Conservation (phyloP, 2,797 vertebrate genomes). For the Melanotaenia pygmaea region DNA sequence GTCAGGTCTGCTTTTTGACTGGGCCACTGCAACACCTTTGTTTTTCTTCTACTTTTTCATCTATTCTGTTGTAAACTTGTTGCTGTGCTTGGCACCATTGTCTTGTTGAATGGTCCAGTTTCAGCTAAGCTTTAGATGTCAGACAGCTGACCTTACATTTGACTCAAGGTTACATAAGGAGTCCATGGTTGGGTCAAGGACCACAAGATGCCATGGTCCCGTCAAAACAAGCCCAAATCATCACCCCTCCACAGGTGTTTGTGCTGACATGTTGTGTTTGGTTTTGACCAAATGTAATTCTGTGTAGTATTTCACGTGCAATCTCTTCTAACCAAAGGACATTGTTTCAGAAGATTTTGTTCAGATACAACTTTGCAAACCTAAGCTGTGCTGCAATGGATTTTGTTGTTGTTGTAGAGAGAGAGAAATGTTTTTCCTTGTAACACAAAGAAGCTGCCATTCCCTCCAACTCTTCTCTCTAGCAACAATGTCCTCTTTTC, state of each 20-base stretch:
- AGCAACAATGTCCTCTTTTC: neutral
- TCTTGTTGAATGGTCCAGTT: neutral
- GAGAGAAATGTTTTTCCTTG: neutral
- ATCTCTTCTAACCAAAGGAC: neutral
- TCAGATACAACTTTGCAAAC: neutral
- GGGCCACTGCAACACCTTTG: neutral
- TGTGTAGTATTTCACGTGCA: neutral
- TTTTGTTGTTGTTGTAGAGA: neutral
- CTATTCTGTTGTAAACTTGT: neutral
- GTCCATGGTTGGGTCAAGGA: neutral
- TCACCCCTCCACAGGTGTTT: neutral
- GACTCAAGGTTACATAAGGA: neutral
- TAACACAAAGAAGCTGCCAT: neutral
- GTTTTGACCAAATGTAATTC: neutral
- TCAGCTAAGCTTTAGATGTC: neutral
- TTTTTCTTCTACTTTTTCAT: neutral
- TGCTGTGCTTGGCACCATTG: neutral
- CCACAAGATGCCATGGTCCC: neutral
- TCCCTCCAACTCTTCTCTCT: neutral
- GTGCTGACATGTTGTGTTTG: neutral
- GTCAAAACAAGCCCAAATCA: neutral
- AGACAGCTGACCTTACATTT: neutral
- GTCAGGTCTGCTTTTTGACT: too few species aligned
- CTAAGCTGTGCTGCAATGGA: neutral
- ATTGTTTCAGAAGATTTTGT: neutral